Evolutionary conservation across 2,113 vertebrate genomes (phyloP).

Genomic region (Cricetomys ansorgei): DNA sequence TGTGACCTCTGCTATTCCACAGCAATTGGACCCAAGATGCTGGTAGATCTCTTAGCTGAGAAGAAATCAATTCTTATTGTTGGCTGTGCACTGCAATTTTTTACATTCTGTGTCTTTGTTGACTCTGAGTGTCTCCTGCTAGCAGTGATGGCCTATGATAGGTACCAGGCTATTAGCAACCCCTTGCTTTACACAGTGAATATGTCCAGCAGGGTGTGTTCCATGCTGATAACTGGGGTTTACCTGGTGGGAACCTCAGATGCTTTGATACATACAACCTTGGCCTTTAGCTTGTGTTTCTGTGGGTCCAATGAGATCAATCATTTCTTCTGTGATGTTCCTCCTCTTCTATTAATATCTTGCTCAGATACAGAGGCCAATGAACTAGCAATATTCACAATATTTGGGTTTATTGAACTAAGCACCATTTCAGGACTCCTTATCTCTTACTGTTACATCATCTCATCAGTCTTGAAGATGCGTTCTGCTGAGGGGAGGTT

Average conservation of each 20-base stretch:
- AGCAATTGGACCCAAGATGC: background rate
- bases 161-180: background rate
- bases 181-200: background rate
- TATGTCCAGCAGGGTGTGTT: background rate
- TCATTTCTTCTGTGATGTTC: constrained; percentile 15
- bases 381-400: background rate
- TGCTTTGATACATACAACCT: background rate
- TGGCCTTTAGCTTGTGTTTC: background rate
- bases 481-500: background rate
- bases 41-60: background rate
- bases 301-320: constrained; percentile 1
- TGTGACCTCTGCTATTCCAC: constrained; percentile 12
- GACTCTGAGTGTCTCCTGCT: background rate
- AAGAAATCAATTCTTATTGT: background rate
- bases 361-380: background rate
- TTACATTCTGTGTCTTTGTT: background rate
- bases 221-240: background rate
- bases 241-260: background rate
- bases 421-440: background rate
- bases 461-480: background rate
- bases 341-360: background rate
- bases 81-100: background rate
- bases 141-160: background rate
- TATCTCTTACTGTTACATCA: background rate
- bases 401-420: background rate